A percentile compares a stretch with the other conserved stretches of the same genome.
phyloP scores from a whole-genome alignment of 2,797 vertebrate species.

The Mionectes olivaceus region DNA sequence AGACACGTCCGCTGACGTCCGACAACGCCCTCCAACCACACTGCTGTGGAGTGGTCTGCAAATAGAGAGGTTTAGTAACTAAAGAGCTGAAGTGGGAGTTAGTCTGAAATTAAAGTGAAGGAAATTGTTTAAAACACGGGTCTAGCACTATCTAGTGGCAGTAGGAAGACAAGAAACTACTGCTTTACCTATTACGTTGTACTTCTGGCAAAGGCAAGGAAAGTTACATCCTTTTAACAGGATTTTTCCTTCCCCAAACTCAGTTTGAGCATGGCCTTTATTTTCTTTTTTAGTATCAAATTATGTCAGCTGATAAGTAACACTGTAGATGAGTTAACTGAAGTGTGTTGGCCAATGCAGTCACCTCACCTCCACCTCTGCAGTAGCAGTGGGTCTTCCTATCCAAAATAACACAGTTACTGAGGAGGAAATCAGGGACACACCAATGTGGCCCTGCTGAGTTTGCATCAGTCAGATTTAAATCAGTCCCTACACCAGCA shows the following conservation, averaged over 20 bases:
- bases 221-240: background rate
- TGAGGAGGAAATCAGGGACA: background rate
- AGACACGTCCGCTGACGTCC: background rate
- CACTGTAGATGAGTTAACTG: background rate
- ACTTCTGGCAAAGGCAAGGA: background rate
- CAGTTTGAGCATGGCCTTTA: background rate
- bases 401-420: background rate
- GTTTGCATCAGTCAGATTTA: background rate
- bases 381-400: background rate
- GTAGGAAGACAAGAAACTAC: background rate
- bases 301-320: background rate
- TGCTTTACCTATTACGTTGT: background rate
- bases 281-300: background rate
- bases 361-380: background rate
- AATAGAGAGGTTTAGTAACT: constrained; percentile 34
- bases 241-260: background rate
- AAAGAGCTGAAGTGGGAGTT: background rate
- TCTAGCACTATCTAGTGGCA: constrained; percentile 59
- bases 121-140: constrained; percentile 6
- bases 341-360: background rate
- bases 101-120: background rate
- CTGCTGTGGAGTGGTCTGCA: constrained; percentile 27
- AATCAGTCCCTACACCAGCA: background rate
- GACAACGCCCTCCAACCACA: constrained; percentile 30
- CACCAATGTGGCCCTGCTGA: fast-evolving